These are phyloP conservation scores for Hemicrepidius hirtus DNA, from an alignment of 2,888 invertebrate species.

Conservation along the genomic window DNA sequence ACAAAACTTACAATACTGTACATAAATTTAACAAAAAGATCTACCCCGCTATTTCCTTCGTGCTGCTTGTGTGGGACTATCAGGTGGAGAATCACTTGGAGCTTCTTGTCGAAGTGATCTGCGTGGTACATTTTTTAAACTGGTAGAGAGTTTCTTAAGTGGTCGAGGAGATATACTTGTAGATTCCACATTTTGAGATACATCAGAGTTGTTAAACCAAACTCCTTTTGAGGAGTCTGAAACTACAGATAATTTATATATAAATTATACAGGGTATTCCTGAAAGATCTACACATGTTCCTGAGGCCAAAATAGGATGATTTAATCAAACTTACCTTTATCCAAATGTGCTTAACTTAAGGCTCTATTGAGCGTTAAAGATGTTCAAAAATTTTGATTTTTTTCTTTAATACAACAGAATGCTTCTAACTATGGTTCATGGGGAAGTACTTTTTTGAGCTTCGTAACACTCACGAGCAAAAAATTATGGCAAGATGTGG, in stretches of 20 bases:
- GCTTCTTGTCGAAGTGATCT: slow-evolving; percentile 67
- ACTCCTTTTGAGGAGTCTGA: slow-evolving; percentile 67
- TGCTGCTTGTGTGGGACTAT: slow-evolving; percentile 68
- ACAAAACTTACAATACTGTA: neutral
- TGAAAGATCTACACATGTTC: too few species aligned
- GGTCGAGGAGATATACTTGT: slow-evolving; percentile 80
- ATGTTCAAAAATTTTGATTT: too few species aligned
- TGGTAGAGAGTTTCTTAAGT: slow-evolving; percentile 77
- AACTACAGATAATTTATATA: slow-evolving; percentile 51
- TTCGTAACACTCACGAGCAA: too few species aligned
- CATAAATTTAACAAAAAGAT: slow-evolving; percentile 4
- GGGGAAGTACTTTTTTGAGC: too few species aligned
- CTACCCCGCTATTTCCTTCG: slow-evolving; percentile 63
- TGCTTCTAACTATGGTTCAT: too few species aligned
- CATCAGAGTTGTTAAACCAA: slow-evolving; percentile 69
- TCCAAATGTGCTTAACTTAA: too few species aligned
- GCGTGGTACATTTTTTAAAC: slow-evolving; percentile 68
- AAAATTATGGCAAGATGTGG: too few species aligned
- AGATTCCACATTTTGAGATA: slow-evolving; percentile 68
- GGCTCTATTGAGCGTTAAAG: too few species aligned
- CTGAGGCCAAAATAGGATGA: too few species aligned
- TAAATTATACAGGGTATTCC: too few species aligned
- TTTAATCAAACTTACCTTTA: too few species aligned
- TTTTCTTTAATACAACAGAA: too few species aligned
- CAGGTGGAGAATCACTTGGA: slow-evolving; percentile 68